phyloP scores from a whole-genome alignment of 1,140 invertebrate genomes.

The Parapsyche elsis region DNA sequence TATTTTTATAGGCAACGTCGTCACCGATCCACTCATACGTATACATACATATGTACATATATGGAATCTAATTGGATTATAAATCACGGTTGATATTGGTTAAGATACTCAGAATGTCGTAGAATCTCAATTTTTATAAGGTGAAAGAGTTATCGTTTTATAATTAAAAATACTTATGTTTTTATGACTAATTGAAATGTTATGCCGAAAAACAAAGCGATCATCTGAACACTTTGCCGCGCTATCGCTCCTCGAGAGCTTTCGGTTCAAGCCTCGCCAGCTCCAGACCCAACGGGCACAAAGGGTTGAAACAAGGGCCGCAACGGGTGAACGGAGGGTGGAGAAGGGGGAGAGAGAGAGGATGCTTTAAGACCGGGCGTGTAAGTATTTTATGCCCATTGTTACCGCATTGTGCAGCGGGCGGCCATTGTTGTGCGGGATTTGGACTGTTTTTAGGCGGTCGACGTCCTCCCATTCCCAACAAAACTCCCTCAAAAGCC shows the following conservation, averaged over 20 bases:
- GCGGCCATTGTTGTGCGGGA: slow-evolving; percentile 54
- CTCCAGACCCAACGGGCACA: slow-evolving; percentile 25
- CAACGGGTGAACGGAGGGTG: not conserved
- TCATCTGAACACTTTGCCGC: not conserved
- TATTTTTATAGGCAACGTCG: no score
- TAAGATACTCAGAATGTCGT: no score
- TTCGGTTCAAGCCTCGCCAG: slow-evolving; percentile 29
- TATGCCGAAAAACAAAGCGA: not conserved
- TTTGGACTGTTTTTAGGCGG: slow-evolving; percentile 54
- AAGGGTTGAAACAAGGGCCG: slow-evolving; percentile 39
- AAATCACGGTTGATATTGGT: no score
- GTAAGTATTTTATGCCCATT: slow-evolving; percentile 54
- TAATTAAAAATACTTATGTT: not conserved
- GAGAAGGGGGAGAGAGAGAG: slow-evolving; percentile 15
- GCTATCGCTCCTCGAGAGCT: slow-evolving; percentile 30
- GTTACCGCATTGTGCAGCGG: slow-evolving; percentile 54
- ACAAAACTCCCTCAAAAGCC: not conserved
- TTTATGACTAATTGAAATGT: not conserved
- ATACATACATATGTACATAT: no score
- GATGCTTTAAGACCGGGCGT: slow-evolving; percentile 46
- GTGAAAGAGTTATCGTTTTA: no score
- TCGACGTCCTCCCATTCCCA: slow-evolving; percentile 4
- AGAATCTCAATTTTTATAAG: no score
- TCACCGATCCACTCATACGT: no score
- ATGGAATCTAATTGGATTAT: no score